Conservation (phyloP, 2,797 vertebrate genomes). For the Remorina albescens region DNA sequence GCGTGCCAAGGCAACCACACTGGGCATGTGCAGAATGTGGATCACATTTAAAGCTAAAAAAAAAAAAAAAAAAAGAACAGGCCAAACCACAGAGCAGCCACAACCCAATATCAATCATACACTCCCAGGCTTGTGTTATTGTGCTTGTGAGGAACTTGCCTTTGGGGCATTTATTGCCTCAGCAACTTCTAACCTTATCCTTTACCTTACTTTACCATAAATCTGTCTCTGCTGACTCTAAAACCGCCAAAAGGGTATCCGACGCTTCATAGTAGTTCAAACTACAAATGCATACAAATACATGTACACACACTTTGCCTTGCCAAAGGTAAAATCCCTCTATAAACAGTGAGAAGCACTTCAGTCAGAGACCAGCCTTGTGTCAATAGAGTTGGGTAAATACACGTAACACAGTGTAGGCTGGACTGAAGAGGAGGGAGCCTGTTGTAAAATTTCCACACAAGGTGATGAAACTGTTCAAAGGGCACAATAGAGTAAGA, state of each 20-base stretch:
- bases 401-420: conserved; percentile 19
- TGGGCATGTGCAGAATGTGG: conserved; percentile 71
- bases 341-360: conserved; percentile 42
- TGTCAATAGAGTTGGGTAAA: conserved; percentile 70
- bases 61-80: conserved; percentile 53
- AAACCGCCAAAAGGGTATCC: neutral
- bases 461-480: conserved; percentile 52
- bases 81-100: conserved; percentile 46
- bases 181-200: conserved; percentile 15
- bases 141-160: conserved; percentile 25
- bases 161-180: conserved; percentile 29
- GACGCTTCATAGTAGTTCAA: conserved; percentile 22
- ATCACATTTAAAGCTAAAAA: conserved; percentile 63
- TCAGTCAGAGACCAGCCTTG: conserved; percentile 50
- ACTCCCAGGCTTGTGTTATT: conserved; percentile 31
- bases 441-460: conserved; percentile 46
- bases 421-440: conserved; percentile 24
- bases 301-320: conserved; percentile 20
- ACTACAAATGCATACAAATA: conserved; percentile 29
- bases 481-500: conserved; percentile 40
- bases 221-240: conserved; percentile 22
- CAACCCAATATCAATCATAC: conserved; percentile 31
- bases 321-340: conserved; percentile 5
- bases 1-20: conserved; percentile 56
- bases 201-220: conserved; percentile 7